Evolutionary conservation across 2,113 vertebrate species (phyloP).

Genomic region (Pelecanus crispus): DNA sequence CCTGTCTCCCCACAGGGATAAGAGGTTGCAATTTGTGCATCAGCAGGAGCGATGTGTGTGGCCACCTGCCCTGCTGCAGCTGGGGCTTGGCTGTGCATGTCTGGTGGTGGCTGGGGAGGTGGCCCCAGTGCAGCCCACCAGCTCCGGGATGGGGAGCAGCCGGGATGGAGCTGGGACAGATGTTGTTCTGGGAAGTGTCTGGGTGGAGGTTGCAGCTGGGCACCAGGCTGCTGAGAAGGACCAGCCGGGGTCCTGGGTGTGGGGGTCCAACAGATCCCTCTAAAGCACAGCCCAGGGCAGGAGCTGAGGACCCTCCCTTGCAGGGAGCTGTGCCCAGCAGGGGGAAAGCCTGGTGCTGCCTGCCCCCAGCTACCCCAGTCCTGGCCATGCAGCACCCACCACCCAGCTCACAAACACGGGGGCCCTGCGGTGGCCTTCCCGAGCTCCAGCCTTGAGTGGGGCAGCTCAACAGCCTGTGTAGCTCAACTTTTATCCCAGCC

Average conservation of each 20-base stretch:
- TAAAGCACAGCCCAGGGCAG: background rate
- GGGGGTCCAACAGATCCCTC: background rate
- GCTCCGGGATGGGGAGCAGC: fast-evolving
- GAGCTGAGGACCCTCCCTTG: background rate
- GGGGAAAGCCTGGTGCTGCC: background rate
- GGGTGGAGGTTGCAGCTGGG: background rate
- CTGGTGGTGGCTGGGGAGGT: no score
- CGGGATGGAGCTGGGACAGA: background rate
- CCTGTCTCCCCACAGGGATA: fast-evolving
- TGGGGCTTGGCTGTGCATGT: fast-evolving
- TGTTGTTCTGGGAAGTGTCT: background rate
- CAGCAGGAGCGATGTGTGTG: fast-evolving
- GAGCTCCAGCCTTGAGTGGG: fast-evolving
- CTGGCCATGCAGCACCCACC: background rate
- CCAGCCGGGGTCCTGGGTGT: fast-evolving
- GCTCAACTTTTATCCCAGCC: background rate
- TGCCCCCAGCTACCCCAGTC: fast-evolving
- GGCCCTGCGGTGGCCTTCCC: background rate
- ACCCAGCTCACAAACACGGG: background rate
- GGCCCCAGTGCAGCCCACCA: background rate
- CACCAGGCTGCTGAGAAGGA: background rate
- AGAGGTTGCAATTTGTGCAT: fast-evolving
- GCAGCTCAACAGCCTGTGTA: fast-evolving
- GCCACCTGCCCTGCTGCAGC: background rate
- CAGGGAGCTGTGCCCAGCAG: background rate